Percentiles rank a stretch among this genome's conserved stretches.
These are phyloP conservation scores for Naja naja DNA, from an alignment of 2,113 vertebrate species.

Conservation along the genomic window DNA sequence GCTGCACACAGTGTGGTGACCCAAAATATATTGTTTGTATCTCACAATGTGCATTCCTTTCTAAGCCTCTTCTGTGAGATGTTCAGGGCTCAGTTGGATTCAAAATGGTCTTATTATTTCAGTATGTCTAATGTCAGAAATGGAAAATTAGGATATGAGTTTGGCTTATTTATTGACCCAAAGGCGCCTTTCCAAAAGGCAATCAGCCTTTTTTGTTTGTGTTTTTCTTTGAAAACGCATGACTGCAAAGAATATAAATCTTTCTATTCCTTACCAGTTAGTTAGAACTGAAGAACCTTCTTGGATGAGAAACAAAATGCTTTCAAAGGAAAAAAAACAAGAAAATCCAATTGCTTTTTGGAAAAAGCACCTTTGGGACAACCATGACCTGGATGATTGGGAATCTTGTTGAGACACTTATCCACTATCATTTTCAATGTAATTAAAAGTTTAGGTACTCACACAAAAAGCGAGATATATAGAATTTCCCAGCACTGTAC, in stretches of 20 bases:
- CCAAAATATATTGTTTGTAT: background rate
- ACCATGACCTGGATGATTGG: background rate
- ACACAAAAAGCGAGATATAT: background rate
- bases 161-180: background rate
- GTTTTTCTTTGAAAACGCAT: background rate
- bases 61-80: background rate
- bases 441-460: background rate
- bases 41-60: background rate
- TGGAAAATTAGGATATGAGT: background rate
- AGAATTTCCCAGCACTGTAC: background rate
- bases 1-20: background rate
- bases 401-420: background rate
- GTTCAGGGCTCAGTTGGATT: background rate
- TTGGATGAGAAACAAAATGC: background rate
- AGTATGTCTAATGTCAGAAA: background rate
- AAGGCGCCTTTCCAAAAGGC: background rate
- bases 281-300: background rate
- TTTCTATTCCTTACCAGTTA: background rate
- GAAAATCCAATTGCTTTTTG: background rate
- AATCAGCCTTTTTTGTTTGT: background rate
- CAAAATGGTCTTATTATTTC: background rate
- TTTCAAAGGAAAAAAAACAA: background rate
- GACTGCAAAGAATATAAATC: background rate
- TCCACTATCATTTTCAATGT: background rate
- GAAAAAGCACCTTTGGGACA: background rate